phyloP scores from a whole-genome alignment of 2,888 invertebrate genomes.

The Lydus trimaculatus region DNA sequence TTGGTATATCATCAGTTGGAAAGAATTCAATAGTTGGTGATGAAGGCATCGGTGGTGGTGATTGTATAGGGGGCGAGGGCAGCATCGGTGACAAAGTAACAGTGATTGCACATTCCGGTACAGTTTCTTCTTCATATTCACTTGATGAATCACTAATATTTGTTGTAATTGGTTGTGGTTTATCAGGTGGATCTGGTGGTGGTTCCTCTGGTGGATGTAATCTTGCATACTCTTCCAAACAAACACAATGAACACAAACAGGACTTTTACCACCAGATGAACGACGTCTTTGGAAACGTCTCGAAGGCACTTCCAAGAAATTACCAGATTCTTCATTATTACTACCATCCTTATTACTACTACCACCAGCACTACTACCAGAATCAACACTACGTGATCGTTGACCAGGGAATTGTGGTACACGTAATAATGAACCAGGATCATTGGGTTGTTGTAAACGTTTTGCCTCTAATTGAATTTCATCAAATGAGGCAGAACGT shows the following conservation, averaged over 20 bases:
- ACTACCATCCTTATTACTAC: neutral
- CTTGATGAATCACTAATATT: constrained; percentile 65
- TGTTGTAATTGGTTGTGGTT: constrained; percentile 50
- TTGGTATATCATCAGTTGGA: constrained; percentile 56
- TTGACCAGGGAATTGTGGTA: constrained; percentile 72
- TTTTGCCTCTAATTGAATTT: constrained; percentile 82
- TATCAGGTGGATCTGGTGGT: constrained; percentile 54
- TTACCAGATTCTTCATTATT: constrained; percentile 67
- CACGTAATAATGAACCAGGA: constrained; percentile 65
- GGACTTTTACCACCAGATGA: constrained; percentile 72
- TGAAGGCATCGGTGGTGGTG: constrained; percentile 56
- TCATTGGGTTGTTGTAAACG: constrained; percentile 62
- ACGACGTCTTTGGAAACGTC: constrained; percentile 70
- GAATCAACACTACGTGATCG: constrained; percentile 85
- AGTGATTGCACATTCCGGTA: constrained; percentile 67
- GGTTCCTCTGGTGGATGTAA: constrained; percentile 61
- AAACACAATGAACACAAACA: constrained; percentile 79
- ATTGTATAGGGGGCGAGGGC: constrained; percentile 60
- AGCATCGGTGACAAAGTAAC: constrained; percentile 70
- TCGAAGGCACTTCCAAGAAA: constrained; percentile 62
- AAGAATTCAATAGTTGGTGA: constrained; percentile 68
- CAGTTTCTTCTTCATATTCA: constrained; percentile 56
- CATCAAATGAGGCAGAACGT: constrained; percentile 89
- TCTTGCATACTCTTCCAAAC: constrained; percentile 76
- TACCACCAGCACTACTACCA: constrained; percentile 63